Percentiles rank a stretch among this genome's conserved stretches.
Conservation (phyloP, 2,113 vertebrate species). For the Nothocercus julius region DNA sequence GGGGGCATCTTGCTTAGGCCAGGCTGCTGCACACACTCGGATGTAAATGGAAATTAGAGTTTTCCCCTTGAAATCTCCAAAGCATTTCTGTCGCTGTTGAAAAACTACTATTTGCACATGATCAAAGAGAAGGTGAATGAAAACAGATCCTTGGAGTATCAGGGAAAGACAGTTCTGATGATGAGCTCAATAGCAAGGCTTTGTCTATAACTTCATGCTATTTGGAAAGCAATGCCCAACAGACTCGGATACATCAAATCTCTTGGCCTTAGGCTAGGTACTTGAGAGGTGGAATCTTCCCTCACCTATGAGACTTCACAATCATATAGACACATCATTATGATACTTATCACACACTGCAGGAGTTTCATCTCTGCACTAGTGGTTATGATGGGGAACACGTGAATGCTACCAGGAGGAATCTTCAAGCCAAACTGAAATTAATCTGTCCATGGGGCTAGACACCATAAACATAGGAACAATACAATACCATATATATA, state of each 20-base stretch:
- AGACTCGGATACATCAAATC: background rate
- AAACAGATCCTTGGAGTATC: background rate
- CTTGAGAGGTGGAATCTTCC: background rate
- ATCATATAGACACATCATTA: background rate
- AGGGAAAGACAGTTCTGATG: background rate
- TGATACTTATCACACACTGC: background rate
- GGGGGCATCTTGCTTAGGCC: background rate
- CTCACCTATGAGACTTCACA: background rate
- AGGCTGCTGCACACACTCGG: background rate
- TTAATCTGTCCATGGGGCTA: background rate
- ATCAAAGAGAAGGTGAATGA: background rate
- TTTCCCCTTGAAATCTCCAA: background rate
- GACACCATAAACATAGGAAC: background rate
- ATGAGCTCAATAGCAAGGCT: background rate
- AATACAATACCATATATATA: background rate
- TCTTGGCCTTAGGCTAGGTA: background rate
- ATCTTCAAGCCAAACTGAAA: background rate
- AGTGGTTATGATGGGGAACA: accelerated
- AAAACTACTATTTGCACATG: background rate
- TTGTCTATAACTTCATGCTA: background rate
- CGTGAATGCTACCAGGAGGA: background rate
- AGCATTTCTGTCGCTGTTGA: background rate
- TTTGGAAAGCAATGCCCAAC: background rate
- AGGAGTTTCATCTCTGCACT: background rate
- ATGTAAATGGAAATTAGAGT: background rate